Evolutionary conservation across 2,113 vertebrate species (phyloP), one percentile per base, ranked within the genome.

Genomic region (Anarrhichthys ocellatus): DNA sequence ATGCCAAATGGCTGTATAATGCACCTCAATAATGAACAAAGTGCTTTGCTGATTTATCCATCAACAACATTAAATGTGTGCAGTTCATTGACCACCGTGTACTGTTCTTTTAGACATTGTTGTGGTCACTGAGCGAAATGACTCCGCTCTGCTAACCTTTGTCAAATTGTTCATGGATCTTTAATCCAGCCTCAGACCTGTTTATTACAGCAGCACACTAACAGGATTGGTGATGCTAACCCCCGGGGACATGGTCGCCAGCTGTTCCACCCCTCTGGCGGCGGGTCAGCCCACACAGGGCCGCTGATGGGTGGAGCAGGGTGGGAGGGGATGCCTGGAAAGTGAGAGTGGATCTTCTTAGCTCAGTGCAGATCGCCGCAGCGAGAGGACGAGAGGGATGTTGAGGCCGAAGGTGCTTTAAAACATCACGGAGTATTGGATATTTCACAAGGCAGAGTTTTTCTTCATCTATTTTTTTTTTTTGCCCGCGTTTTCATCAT

Each of bases 201-300:
- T 94, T 96, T 96, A 96, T 96, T 96, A 95, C 96, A 96, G 95
- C 91, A 90, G 90, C 84, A 76, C 86, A 80, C 93, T 97, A 97
- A 99, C 96, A 96, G 96, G 97, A 98, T 97, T 97, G 93, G 85
- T 78, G 92, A 94, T 92, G 95, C 96, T 95, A 94, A 95, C 95
- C 70, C 92, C 89, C 92, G 78, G 76, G 82, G 94, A 95, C 92
- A 87, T 92, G 74, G 94, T 89, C 93, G 93, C 95, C 94, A 95
- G 88, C 91, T 95, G 94, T 95, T 93, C 92, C 90, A 93, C 87
- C 88, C 89, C 88, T 90, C 92, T 90, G 95, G 93, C 93, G 94
- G 94, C 73, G 70, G 86, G 91, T 88, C 86, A 92, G 90, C 85
- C 88, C 94, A 93, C 77, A 89, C 93, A 94, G 91, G 90, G 58